Evolutionary conservation across 1,140 invertebrate species (phyloP).

Genomic region (Amphibalanus amphitrite): DNA sequence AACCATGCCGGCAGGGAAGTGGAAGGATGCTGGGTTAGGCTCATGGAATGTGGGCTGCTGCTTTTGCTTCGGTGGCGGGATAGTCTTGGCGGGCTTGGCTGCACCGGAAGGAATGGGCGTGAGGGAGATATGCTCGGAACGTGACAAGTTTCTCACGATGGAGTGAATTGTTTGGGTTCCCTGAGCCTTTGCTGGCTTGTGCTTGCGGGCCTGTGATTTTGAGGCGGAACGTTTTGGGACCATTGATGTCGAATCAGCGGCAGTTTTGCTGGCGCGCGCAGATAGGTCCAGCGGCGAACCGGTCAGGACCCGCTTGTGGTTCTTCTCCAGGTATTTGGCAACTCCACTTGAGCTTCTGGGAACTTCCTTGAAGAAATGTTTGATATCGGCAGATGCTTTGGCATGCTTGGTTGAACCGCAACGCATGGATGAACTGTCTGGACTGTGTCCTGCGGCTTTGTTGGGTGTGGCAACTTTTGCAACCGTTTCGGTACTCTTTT

Average conservation of each 20-base stretch:
- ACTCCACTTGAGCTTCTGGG: neutral
- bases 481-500: no score
- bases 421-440: neutral
- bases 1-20: neutral
- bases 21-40: neutral
- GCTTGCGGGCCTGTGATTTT: neutral
- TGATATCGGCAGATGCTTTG: neutral
- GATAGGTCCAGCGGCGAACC: neutral
- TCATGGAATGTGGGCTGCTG: neutral
- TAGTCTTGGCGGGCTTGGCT: neutral
- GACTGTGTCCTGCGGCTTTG: neutral
- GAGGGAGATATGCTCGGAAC: neutral
- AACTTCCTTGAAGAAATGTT: neutral
- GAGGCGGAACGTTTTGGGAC: neutral
- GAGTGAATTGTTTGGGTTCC: neutral
- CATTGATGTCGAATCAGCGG: neutral
- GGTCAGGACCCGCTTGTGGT: neutral
- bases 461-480: no score
- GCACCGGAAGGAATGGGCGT: neutral
- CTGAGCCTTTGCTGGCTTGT: neutral
- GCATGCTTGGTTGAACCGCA: no score
- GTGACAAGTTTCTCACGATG: neutral
- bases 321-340: neutral
- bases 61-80: neutral
- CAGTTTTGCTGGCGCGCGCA: neutral